Base-by-base conservation (phyloP, 2,113 vertebrate genomes). In the Corythornis vintsioides region DNA sequence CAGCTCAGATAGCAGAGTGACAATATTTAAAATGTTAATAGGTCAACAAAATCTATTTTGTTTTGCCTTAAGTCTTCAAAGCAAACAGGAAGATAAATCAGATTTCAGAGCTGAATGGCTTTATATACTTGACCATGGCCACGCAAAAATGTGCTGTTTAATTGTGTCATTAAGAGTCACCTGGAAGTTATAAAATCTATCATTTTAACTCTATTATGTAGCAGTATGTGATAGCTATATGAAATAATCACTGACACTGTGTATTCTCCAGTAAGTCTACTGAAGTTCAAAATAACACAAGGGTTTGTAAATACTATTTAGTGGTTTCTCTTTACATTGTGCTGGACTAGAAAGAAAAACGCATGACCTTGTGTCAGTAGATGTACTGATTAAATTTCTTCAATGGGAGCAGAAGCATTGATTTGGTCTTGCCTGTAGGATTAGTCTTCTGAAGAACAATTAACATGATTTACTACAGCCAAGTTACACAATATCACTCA, bases 301-400 rank as follows among this genome's bases (percentile, higher is more conserved):
- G 3, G 1, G 3, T 5, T 42, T 83, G 3, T 19, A 87, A 78
- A 65, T 84, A 50, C 18, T 42, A 0, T 43, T 81, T 52, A 52
- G 4, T n/a, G 11, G 6, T 84, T 89, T 79, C 11, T 35, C 35
- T 75, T 82, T 91, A 25, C 13, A 6, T 65, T 79, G 28, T 6
- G 14, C 8, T 53, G n/a, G 31, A 45, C 78, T 76, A 53, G 50
- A 61, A 84, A 72, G 40, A 45, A 7, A 33, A 83, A 20, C 10
- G 15, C 6, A 7, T 53, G 57, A 43, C 40, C 59, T 35, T 92
- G n/a, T 82, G 53, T 88, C 10, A 35, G 11, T 77, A 74, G 50
- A 89, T 82, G n/a, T 12, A 48, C 29, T 69, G n/a, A 82, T 94
- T 91, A 89, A 88, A 87, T 69, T 76, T 45, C 55, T 82, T 53